These are phyloP conservation scores for Hololepta plana DNA, from an alignment of 2,888 invertebrate species.

Conservation along the genomic window DNA sequence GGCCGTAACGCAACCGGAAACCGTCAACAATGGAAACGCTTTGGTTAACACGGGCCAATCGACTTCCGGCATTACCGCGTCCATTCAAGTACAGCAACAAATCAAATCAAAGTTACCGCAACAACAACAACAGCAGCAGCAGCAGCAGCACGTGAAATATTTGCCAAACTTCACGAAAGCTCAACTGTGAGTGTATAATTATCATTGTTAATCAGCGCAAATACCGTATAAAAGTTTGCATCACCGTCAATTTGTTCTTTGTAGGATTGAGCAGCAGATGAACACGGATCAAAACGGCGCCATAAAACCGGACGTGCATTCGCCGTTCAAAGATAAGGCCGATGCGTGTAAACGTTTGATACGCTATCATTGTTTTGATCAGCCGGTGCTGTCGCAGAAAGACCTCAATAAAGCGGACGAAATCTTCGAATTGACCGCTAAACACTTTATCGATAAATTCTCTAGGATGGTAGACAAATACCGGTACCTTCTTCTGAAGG, in stretches of 20 bases:
- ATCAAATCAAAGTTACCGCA: conserved; percentile 10
- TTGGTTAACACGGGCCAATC: no score
- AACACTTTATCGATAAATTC: conserved; percentile 50
- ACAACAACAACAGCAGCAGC: conserved; percentile 15
- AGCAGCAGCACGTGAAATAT: conserved; percentile 13
- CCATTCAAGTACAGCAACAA: conserved; percentile 2
- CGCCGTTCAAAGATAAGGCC: conserved; percentile 48
- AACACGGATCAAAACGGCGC: conserved; percentile 59
- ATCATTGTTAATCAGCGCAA: no score
- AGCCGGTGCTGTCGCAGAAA: conserved; percentile 40
- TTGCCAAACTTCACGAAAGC: conserved; percentile 21
- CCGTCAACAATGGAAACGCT: no score
- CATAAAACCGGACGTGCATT: conserved; percentile 50
- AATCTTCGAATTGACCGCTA: conserved; percentile 47
- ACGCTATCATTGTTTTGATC: conserved; percentile 59
- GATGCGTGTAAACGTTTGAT: conserved; percentile 61
- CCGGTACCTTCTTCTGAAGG: conserved; percentile 50
- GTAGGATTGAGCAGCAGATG: conserved; percentile 55
- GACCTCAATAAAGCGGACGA: conserved; percentile 49
- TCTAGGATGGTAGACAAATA: conserved; percentile 55
- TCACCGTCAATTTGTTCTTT: conserved; percentile 10
- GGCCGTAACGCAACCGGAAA: conserved; percentile 11
- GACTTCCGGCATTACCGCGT: no score
- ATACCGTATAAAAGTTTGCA: no score
- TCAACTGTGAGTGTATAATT: conserved; percentile 24